These are phyloP conservation scores for Doryteuthis pealeii DNA, from an alignment of 1,140 invertebrate species.

Conservation along the genomic window DNA sequence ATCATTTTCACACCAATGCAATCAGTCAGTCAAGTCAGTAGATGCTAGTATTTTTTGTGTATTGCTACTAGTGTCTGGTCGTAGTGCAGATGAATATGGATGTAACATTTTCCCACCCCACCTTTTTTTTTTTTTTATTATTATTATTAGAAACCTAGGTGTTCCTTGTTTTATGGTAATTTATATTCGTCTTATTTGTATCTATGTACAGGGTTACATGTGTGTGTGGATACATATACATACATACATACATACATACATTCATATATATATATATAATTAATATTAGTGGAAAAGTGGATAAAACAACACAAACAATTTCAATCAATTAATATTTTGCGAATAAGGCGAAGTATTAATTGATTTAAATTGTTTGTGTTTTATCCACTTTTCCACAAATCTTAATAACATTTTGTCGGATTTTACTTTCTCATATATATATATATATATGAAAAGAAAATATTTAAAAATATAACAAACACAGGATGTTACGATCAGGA, in stretches of 20 bases:
- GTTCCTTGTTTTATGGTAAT: slow-evolving; percentile 1
- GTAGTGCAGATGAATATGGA: slow-evolving; percentile 17
- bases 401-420: too few relatives aligned
- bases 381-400: too few relatives aligned
- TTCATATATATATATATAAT: background rate
- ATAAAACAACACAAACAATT: too few relatives aligned
- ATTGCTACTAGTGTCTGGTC: slow-evolving; percentile 3
- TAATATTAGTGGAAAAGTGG: too few relatives aligned
- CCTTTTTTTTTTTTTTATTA: slow-evolving; percentile 19
- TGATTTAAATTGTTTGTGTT: too few relatives aligned
- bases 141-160: background rate
- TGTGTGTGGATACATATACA: background rate
- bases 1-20: slow-evolving; percentile 5
- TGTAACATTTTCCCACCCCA: background rate
- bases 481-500: too few relatives aligned
- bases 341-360: too few relatives aligned
- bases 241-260: background rate
- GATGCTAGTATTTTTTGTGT: background rate
- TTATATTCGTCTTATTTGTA: background rate
- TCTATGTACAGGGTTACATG: background rate
- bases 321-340: background rate
- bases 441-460: too few relatives aligned
- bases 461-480: too few relatives aligned
- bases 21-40: background rate
- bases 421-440: too few relatives aligned